phyloP scores from a whole-genome alignment of 1,140 invertebrate species.

The Diabrotica virgifera region DNA sequence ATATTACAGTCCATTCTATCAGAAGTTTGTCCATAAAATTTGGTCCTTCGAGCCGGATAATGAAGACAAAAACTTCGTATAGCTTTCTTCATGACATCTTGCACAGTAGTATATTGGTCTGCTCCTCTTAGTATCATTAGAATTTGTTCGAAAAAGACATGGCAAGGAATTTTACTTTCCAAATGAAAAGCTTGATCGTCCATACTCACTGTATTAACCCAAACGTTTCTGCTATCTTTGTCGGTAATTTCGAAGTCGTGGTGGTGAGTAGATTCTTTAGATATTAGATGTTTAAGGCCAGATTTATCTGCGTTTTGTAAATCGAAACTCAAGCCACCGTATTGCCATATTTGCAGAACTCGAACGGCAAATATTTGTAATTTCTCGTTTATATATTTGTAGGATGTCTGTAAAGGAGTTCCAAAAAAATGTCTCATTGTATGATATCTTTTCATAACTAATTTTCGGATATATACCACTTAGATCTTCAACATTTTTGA shows the following conservation, averaged over 20 bases:
- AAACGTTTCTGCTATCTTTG: conserved; percentile 29
- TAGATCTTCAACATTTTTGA: conserved; percentile 29
- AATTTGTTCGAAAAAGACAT: conserved; percentile 47
- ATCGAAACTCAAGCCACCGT: conserved; percentile 39
- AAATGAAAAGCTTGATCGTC: conserved; percentile 45
- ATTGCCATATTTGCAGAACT: conserved; percentile 40
- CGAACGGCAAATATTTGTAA: conserved; percentile 35
- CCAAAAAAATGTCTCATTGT: conserved; percentile 31
- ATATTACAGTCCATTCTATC: too few relatives aligned
- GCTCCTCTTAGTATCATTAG: conserved; percentile 32
- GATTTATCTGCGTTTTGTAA: conserved; percentile 17
- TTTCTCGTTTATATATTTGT: conserved; percentile 31
- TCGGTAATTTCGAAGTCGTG: conserved; percentile 27
- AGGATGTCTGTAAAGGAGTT: conserved; percentile 31
- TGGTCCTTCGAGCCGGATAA: too few relatives aligned
- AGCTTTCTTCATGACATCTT: conserved; percentile 26
- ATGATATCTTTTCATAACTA: conserved; percentile 27
- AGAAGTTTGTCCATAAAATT: too few relatives aligned
- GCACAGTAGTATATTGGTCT: conserved; percentile 24
- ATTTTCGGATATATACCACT: conserved; percentile 28
- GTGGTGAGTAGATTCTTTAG: neutral
- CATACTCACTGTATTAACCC: conserved; percentile 36
- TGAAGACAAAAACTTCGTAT: conserved; percentile 28
- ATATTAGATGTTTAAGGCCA: neutral
- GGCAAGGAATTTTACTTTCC: conserved; percentile 46